A percentile compares a stretch with the other conserved stretches of the same genome.
Conservation (phyloP, 2,113 vertebrate genomes). For the Misgurnus mizolepis region DNA sequence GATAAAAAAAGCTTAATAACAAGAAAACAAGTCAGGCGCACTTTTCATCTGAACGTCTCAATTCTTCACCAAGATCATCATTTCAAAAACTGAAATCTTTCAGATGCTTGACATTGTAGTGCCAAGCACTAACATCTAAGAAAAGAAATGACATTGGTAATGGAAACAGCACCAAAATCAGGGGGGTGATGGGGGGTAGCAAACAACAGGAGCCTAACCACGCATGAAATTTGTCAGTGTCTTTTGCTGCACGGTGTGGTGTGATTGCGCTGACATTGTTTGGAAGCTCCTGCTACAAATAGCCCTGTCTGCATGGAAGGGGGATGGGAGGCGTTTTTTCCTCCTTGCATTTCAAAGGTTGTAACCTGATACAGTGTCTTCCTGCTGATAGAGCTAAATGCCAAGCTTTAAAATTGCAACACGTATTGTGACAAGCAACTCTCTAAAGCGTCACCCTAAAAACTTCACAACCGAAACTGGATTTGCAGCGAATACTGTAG, state of each 20-base stretch:
- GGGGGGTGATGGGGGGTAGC: constrained; percentile 1
- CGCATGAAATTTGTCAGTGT: constrained; percentile 48
- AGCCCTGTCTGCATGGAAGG: constrained; percentile 29
- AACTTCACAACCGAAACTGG: not conserved
- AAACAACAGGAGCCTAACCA: constrained; percentile 35
- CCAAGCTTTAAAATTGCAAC: constrained; percentile 57
- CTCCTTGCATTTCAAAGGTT: constrained; percentile 58
- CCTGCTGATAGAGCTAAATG: constrained; percentile 59
- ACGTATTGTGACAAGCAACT: constrained; percentile 49
- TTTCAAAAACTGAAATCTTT: not conserved
- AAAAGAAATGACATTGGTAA: constrained; percentile 3
- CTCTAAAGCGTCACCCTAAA: not conserved
- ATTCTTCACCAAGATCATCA: not conserved
- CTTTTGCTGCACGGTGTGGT: constrained; percentile 43
- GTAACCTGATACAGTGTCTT: constrained; percentile 53
- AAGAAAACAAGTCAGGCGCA: too few species aligned
- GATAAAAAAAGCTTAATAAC: too few species aligned
- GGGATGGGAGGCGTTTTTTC: constrained; percentile 9
- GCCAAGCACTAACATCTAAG: not conserved
- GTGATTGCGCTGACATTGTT: constrained; percentile 47
- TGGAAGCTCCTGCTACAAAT: constrained; percentile 42
- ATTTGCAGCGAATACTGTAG: not conserved
- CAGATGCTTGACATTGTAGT: not conserved
- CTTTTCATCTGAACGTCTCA: too few species aligned
- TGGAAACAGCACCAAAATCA: not conserved